A percentile compares a stretch with the other conserved stretches of the same genome.
These are phyloP conservation scores for Copidosoma floridanum DNA, from an alignment of 1,140 invertebrate genomes.

Conservation along the genomic window DNA sequence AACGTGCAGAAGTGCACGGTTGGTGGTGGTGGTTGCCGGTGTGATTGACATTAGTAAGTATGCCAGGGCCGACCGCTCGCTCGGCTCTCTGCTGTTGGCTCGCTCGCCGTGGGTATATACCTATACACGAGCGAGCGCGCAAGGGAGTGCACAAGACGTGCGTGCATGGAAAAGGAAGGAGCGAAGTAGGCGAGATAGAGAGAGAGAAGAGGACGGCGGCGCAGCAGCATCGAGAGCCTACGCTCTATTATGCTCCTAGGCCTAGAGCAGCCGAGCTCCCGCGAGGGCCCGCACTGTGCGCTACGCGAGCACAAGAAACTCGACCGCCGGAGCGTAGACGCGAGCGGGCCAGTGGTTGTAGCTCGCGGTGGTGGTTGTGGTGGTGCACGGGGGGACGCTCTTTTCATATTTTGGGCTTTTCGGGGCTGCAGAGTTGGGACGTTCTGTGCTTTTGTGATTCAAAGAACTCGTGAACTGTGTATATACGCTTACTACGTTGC, in stretches of 20 bases:
- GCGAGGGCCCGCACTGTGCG: too few relatives aligned
- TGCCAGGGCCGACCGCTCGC: conserved; percentile 56
- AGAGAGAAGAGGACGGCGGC: background rate
- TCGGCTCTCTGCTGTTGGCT: conserved; percentile 34
- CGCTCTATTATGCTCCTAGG: too few relatives aligned
- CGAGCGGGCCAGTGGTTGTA: background rate
- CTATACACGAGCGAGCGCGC: background rate
- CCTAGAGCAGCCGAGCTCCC: too few relatives aligned
- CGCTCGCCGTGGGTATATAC: background rate
- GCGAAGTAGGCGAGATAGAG: background rate
- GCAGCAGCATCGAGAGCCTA: too few relatives aligned
- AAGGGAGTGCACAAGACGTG: background rate
- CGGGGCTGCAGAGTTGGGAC: too few relatives aligned
- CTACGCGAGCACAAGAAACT: too few relatives aligned
- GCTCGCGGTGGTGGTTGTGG: too few relatives aligned
- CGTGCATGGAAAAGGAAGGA: background rate
- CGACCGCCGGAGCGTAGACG: background rate
- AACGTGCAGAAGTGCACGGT: conserved; percentile 20
- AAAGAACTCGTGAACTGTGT: too few relatives aligned
- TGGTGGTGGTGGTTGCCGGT: conserved; percentile 43
- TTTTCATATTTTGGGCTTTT: too few relatives aligned
- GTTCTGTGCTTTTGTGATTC: too few relatives aligned
- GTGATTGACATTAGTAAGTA: conserved; percentile 59
- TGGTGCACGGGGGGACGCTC: too few relatives aligned
- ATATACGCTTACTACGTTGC: too few relatives aligned